Evolutionary conservation across 2,888 invertebrate species (phyloP).

Genomic region (Cacoxenus indagator): DNA sequence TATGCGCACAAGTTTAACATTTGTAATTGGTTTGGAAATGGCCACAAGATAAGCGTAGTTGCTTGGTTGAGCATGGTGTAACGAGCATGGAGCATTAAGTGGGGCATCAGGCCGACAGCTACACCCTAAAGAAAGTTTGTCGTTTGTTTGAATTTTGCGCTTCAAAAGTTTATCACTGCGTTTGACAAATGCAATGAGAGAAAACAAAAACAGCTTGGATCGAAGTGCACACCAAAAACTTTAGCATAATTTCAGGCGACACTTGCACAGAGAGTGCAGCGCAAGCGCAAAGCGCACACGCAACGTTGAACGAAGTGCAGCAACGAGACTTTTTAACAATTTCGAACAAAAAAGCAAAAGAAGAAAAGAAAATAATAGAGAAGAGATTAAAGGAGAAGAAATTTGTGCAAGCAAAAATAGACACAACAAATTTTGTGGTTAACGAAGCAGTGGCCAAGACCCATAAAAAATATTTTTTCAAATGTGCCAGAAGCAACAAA

Average conservation of each 20-base stretch:
- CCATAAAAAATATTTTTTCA: background rate
- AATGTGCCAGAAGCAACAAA: no score
- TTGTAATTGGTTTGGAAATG: constrained; percentile 60
- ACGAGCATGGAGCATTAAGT: no score
- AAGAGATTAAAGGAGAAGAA: no score
- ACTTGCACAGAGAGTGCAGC: background rate
- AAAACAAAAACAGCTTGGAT: background rate
- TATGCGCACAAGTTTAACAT: constrained; percentile 35
- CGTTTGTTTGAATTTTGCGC: constrained; percentile 13
- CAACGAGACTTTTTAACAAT: background rate
- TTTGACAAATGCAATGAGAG: background rate
- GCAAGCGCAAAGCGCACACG: constrained; percentile 9
- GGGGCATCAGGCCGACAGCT: background rate
- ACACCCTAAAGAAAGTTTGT: background rate
- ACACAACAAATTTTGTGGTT: background rate
- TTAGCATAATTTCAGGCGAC: constrained; percentile 22
- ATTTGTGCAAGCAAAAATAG: no score
- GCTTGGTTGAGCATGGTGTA: no score
- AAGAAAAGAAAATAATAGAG: background rate
- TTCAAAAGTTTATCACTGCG: background rate
- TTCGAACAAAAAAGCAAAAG: background rate
- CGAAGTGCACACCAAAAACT: background rate
- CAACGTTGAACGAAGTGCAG: constrained; percentile 4
- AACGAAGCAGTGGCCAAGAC: background rate
- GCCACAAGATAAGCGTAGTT: background rate